Evolutionary conservation across 2,888 invertebrate genomes (phyloP).

Genomic region (Harpalus rubripes): DNA sequence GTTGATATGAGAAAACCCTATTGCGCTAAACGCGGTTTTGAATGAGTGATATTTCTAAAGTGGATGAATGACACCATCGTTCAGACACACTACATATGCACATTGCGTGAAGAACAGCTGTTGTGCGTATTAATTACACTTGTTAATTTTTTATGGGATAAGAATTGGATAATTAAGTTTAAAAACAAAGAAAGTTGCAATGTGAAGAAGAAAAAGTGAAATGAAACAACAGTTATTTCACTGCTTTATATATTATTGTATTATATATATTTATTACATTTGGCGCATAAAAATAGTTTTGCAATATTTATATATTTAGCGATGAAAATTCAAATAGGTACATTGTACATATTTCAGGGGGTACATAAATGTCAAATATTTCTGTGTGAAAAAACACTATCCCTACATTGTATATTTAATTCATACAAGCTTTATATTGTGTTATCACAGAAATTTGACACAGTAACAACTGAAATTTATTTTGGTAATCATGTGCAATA

Average conservation of each 20-base stretch:
- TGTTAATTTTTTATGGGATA: neutral
- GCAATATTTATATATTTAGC: conserved; percentile 54
- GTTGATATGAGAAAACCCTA: conserved; percentile 9
- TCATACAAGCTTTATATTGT: conserved; percentile 58
- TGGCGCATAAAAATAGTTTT: conserved; percentile 65
- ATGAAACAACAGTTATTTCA: neutral
- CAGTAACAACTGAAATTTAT: conserved; percentile 69
- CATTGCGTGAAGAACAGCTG: conserved; percentile 22
- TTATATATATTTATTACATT: conserved; percentile 62
- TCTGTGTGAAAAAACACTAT: conserved; percentile 60
- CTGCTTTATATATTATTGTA: conserved; percentile 35
- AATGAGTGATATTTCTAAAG: conserved; percentile 21
- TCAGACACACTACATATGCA: neutral
- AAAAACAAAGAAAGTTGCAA: conserved; percentile 22
- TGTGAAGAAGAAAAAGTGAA: neutral
- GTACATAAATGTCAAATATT: conserved; percentile 62
- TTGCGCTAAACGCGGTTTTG: conserved; percentile 23
- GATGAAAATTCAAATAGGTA: conserved; percentile 56
- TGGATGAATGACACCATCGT: conserved; percentile 32
- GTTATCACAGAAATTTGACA: conserved; percentile 74
- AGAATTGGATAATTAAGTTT: conserved; percentile 14
- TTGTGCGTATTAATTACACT: conserved; percentile 33
- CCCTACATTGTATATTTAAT: conserved; percentile 33
- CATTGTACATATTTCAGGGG: conserved; percentile 51
- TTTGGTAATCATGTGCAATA: conserved; percentile 57